Base-by-base conservation (phyloP, 2,113 vertebrate genomes). In the Tenebrosternarchus preto region DNA sequence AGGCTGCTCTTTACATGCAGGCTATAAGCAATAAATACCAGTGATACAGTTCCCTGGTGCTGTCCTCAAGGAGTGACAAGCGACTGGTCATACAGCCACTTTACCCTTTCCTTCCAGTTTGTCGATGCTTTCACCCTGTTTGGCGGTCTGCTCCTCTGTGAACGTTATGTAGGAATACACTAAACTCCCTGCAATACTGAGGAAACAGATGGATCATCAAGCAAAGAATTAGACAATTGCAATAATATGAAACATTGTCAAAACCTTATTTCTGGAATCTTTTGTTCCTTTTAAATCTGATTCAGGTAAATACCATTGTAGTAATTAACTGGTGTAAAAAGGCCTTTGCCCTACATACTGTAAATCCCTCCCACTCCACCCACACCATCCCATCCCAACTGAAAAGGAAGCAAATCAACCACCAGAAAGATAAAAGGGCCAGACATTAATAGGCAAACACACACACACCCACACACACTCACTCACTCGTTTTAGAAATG, bases 131-230 rank as follows among this genome's bases (percentile, higher is more conserved):
- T 94, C 93, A 0, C 84, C 57, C 69, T 89, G 92, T 89, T 95
- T 96, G 93, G 75, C 96, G 80, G 87, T 81, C 24, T 95, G 95
- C 77, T 97, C 95, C 85, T 97, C 95, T 0, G 93, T 95, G 91
- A 99, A 98, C 1, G 95, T 97, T 90, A 98, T 95, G 81, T 96
- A 96, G 50, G 97, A 99, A 70, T 99, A 98, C 53, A 98, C 95
- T 92, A 99, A 92, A 83, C 98, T 99, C 5, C 98, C 98, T 5
- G 95, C 95, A 85, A 98, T 98, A 85, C 98, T 98, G 91, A 73
- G 87, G 57, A 72, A 53, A 56, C 50, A 80, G 36, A 73, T 53
- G 73, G 36, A 59, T 43, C 50, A 31, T 70, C 19, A 11, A 1
- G 19, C 50, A n/a, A 43, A n/a, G 6, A 15, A 8, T 53, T 39